Base-by-base conservation (phyloP, 2,888 invertebrate genomes). In the Agriopis marginaria region DNA sequence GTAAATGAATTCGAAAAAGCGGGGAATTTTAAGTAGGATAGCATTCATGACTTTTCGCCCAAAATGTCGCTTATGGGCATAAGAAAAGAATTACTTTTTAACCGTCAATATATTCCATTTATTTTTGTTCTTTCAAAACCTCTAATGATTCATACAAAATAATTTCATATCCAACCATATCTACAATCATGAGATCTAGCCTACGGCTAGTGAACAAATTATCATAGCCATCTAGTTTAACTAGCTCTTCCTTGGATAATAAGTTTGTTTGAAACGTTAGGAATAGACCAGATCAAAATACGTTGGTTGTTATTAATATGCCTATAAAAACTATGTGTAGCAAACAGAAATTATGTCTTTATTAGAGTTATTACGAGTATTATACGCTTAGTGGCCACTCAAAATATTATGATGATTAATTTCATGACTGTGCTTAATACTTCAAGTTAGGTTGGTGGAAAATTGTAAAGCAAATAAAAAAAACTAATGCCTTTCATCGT, bases 321-420 rank as follows among this genome's bases (percentile, higher is more conserved):
- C 73, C 74, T 74, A 81, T 81, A 83, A 84, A 86, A 85, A 84
- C 82, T 77, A 73, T 78, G 74, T 79, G 81, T 77, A 79, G 82
- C 78, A 75, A 75, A 84, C 82, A 80, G 84, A 86, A 88, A 88
- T 87, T 87, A 90, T 89, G 88, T 87, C 88, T 90, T 86, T 88
- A 89, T 91, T 87, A 87, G 79, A 85, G 78, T 80, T 79, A 88
- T 91, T 87, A 89, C 75, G 77, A 81, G 85, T 83, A 87, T 87
- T 83, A 85, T 79, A 83, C 81, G 79, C 79, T 84, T 84, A 81
- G 71, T 74, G 66, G 49, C 68, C 70, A 66, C 68, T 78, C 74
- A 71, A 70, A 81, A 80, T 79, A 82, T 73, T 77, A 61, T n/a
- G 7, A 42, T 42, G 42, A 42, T 42, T 42, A 42, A 9, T 8